Evolutionary conservation across 2,797 vertebrate genomes (phyloP).

Genomic region (Otolemur crassicaudatus): DNA sequence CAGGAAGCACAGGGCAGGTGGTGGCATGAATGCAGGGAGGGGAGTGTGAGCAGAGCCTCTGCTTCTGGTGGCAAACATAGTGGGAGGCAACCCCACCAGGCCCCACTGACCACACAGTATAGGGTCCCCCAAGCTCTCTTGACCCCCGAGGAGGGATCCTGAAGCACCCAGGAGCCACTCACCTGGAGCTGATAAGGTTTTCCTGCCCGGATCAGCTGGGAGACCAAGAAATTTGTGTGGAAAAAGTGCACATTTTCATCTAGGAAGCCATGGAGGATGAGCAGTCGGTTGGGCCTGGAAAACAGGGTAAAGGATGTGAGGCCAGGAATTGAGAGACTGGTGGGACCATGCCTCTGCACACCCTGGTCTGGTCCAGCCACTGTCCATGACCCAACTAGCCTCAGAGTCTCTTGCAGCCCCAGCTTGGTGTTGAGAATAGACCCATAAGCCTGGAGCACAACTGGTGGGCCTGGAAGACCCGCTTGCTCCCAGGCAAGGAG

Average conservation of each 20-base stretch:
- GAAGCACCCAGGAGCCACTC: neutral
- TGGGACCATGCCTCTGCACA: accelerated
- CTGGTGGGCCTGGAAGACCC: neutral
- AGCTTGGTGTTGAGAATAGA: neutral
- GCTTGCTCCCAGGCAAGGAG: neutral
- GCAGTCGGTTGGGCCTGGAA: constrained; percentile 95
- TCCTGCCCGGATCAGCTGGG: constrained; percentile 98
- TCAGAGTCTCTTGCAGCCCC: neutral
- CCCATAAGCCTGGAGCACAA: neutral
- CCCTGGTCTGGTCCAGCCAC: neutral
- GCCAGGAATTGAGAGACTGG: neutral
- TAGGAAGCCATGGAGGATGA: constrained; percentile 98
- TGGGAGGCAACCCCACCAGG: accelerated
- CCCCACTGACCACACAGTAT: no score
- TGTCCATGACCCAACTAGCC: neutral
- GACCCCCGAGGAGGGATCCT: neutral
- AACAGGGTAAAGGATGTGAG: neutral
- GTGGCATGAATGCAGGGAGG: constrained; percentile 17
- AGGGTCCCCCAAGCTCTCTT: neutral
- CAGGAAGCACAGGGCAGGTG: neutral
- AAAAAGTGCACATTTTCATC: constrained; percentile 99
- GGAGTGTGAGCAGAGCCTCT: neutral
- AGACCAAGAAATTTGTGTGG: constrained; percentile 98
- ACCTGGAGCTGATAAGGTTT: constrained; percentile 99
- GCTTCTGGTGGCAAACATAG: neutral